Evolutionary conservation across 2,888 invertebrate genomes (phyloP), one percentile per base, ranked within the genome.

Genomic region (Conchocele bisecta): DNA sequence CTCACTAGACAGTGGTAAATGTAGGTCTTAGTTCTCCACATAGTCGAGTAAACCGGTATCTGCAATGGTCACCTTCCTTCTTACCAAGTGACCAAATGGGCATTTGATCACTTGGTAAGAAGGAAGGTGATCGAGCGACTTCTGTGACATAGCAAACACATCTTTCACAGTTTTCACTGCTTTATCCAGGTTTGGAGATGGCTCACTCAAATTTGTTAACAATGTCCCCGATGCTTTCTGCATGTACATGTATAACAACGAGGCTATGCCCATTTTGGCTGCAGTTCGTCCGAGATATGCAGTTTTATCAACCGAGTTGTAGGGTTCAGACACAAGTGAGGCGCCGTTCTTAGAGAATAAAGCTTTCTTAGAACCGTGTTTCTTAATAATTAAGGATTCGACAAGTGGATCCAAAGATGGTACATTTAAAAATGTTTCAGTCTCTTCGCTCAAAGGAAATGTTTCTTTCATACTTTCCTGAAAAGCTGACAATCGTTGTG

Each of bases 81-180:
- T 31, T 13, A 63, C 33, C 9, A 61, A 41, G 50, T 63, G 56
- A 26, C 63, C 57, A 63, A 69, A 64, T 28, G 70, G 42, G 1
- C 64, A 63, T 26, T 37, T n/a, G 15, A 63, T 17, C 17, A 44
- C 63, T n/a, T n/a, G n/a, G n/a, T n/a, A n/a, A n/a, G n/a, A n/a
- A n/a, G n/a, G n/a, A 3, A 39, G 13, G 24, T 64, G 70, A 44
- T 70, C 64, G 22, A 70, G 26, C 2, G 39, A 31, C 31, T 64
- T 70, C 13, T 63, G 58, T 13, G 51, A 42, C 58, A 70, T 64
- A 26, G 70, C 70, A 64, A 70, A 70, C 22, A 54, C 64, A 48
- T 70, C 70, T 22, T 64, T 28, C 13, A 69, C 57, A 29, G 17
- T 42, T 29, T 68, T 54, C 17, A 68, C 22, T 11, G 54, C 42